phyloP scores from a whole-genome alignment of 2,888 invertebrate species.

The Clivina fossor region DNA sequence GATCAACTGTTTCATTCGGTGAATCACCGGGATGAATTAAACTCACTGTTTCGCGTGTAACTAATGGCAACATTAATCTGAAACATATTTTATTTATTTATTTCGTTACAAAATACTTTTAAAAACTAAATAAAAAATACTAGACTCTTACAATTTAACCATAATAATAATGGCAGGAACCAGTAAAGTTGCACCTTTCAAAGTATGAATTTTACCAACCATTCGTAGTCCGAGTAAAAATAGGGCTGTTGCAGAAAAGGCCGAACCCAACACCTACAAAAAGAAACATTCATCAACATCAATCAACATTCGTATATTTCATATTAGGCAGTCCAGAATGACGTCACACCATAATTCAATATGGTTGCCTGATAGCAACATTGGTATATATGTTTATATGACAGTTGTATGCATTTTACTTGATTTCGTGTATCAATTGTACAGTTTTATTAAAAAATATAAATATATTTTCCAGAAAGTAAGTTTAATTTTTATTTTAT shows the following conservation, averaged over 20 bases:
- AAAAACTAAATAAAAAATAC: neutral
- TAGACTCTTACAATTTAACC: conserved; percentile 74
- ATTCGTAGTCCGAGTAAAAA: conserved; percentile 89
- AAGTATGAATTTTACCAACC: conserved; percentile 83
- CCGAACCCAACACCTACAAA: conserved; percentile 72
- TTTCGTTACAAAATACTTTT: neutral
- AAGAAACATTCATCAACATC: conserved; percentile 37
- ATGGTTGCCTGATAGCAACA: too few relatives aligned
- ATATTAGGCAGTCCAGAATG: too few relatives aligned
- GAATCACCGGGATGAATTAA: conserved; percentile 69
- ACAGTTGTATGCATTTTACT: neutral
- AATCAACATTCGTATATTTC: conserved; percentile 7
- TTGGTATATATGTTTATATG: too few relatives aligned
- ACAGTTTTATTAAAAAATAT: too few relatives aligned
- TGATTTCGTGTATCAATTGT: neutral
- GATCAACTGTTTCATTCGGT: conserved; percentile 73
- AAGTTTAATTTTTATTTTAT: too few relatives aligned
- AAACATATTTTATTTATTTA: conserved; percentile 40
- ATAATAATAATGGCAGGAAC: conserved; percentile 85
- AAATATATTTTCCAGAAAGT: too few relatives aligned
- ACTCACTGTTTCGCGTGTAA: conserved; percentile 83
- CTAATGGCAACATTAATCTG: conserved; percentile 78
- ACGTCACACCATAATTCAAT: too few relatives aligned
- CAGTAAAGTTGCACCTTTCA: conserved; percentile 76
- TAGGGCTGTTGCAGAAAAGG: conserved; percentile 89